These are phyloP conservation scores for Nasonia giraulti DNA, from an alignment of 1,140 invertebrate species.

Conservation along the genomic window DNA sequence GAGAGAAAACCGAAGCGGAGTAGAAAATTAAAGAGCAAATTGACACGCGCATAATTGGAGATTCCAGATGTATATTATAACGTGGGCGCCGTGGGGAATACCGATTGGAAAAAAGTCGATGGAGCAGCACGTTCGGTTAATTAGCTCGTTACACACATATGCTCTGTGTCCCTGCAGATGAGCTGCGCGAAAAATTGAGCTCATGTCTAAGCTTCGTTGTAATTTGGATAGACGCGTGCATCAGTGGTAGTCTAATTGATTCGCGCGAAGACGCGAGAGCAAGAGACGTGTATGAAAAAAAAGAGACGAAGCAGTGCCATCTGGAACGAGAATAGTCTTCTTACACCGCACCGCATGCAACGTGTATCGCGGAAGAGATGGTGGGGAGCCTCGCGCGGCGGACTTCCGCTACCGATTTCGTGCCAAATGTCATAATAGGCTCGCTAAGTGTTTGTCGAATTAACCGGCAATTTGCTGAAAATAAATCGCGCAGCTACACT, in stretches of 20 bases:
- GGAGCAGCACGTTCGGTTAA: background rate
- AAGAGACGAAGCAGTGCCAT: background rate
- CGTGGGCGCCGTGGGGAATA: background rate
- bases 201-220: background rate
- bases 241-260: background rate
- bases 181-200: background rate
- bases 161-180: background rate
- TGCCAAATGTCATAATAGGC: slow-evolving; percentile 41
- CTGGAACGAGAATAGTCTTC: slow-evolving; percentile 9
- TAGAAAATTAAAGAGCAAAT: background rate
- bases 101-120: slow-evolving; percentile 1
- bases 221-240: background rate
- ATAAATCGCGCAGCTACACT: slow-evolving; percentile 11
- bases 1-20: background rate
- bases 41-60: background rate
- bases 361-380: background rate
- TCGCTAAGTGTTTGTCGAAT: slow-evolving; percentile 36
- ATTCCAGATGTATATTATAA: background rate
- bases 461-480: slow-evolving; percentile 33
- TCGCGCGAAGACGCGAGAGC: background rate
- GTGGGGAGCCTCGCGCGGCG: background rate
- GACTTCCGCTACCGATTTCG: slow-evolving; percentile 19
- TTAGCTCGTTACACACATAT: background rate
- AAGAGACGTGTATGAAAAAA: background rate
- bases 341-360: background rate